Conservation (phyloP, 2,797 vertebrate genomes). For the Todus mexicanus region DNA sequence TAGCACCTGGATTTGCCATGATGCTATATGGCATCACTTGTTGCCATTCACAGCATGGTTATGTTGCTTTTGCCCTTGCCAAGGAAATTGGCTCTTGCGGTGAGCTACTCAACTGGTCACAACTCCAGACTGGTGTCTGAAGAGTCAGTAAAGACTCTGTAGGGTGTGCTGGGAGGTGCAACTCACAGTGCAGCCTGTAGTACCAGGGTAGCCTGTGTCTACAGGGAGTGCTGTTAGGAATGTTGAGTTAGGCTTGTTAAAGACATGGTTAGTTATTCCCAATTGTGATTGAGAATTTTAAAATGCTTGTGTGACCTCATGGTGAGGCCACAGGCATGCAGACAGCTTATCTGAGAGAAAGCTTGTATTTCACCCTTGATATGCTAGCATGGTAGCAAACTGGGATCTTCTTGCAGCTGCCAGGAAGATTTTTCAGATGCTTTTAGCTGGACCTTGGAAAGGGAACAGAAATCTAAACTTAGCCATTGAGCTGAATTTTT, state of each 20-base stretch:
- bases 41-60: neutral
- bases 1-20: neutral
- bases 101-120: neutral
- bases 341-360: neutral
- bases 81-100: neutral
- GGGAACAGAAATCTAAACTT: neutral
- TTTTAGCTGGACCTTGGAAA: neutral
- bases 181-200: neutral
- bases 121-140: neutral
- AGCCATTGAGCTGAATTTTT: neutral
- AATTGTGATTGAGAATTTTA: rapidly evolving
- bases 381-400: neutral
- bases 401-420: neutral
- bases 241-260: neutral
- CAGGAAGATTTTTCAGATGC: neutral
- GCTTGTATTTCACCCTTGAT: neutral
- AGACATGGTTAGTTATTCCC: too few relatives aligned
- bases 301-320: neutral
- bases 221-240: neutral
- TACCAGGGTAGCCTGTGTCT: neutral
- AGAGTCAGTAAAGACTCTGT: neutral
- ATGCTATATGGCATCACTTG: rapidly evolving
- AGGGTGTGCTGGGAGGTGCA: neutral
- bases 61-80: neutral
- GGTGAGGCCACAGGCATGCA: neutral